These are phyloP conservation scores for Agrenia bidenticulata DNA, from an alignment of 2,888 invertebrate species.

Conservation along the genomic window DNA sequence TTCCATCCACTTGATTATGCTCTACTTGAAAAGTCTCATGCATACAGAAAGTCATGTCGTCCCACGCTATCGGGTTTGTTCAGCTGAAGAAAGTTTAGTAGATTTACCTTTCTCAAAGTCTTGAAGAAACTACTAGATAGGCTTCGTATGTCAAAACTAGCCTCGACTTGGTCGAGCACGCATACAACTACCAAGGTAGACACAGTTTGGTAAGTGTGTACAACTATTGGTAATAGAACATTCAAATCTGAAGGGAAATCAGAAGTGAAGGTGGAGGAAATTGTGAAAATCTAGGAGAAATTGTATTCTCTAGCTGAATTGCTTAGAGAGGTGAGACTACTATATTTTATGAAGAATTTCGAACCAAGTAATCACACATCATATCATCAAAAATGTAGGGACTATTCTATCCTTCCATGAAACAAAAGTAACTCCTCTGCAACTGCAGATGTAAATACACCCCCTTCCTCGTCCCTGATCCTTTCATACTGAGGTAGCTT, in stretches of 20 bases:
- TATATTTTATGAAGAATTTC: conserved; percentile 11
- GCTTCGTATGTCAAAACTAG: too few relatives aligned
- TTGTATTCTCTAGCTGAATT: conserved; percentile 15
- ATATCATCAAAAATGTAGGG: conserved; percentile 21
- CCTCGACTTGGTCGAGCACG: background rate
- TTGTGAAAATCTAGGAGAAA: conserved; percentile 4
- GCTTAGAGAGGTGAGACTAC: conserved; percentile 7
- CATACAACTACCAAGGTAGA: too few relatives aligned
- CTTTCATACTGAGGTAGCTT: background rate
- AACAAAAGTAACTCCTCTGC: background rate
- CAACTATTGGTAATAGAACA: conserved; percentile 22
- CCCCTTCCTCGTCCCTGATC: background rate
- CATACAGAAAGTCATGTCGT: too few relatives aligned
- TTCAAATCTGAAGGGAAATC: conserved; percentile 34
- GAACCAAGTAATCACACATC: conserved; percentile 16
- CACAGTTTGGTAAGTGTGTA: background rate
- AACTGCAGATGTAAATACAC: background rate
- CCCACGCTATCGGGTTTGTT: too few relatives aligned
- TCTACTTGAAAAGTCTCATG: too few relatives aligned
- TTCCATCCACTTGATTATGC: too few relatives aligned
- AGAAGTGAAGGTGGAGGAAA: conserved; percentile 7
- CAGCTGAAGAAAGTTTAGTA: too few relatives aligned
- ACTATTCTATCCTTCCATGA: background rate
- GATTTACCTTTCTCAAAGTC: too few relatives aligned
- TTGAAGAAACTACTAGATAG: too few relatives aligned